Percentiles rank a stretch among this genome's conserved stretches.
Evolutionary conservation across 1,140 invertebrate species (phyloP).

Genomic region (Probaryconus sp.): DNA sequence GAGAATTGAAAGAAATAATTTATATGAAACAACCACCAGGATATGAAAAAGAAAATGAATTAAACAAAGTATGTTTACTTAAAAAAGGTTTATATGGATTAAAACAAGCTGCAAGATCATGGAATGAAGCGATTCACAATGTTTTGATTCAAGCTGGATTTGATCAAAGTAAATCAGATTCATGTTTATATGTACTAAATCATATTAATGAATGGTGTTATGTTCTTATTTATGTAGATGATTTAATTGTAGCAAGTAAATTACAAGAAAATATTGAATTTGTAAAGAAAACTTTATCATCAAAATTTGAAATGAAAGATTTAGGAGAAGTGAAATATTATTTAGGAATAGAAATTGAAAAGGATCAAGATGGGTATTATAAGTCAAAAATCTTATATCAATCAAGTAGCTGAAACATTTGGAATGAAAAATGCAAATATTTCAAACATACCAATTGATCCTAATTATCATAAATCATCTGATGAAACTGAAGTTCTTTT

Average conservation of each 20-base stretch:
- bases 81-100: conserved; percentile 13
- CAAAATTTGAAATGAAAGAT: not conserved
- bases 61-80: conserved; percentile 61
- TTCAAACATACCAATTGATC: not conserved
- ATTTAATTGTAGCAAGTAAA: not conserved
- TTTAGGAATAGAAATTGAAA: too few relatives aligned
- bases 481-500: not conserved
- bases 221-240: not conserved
- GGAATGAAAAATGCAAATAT: too few relatives aligned
- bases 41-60: conserved; percentile 19
- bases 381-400: not conserved
- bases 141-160: not conserved
- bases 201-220: not conserved
- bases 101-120: conserved; percentile 14
- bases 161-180: not conserved
- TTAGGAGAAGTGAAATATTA: not conserved
- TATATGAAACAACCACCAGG: conserved; percentile 71
- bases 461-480: not conserved
- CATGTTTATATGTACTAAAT: not conserved
- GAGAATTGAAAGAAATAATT: conserved; percentile 67
- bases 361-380: not conserved
- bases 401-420: too few relatives aligned
- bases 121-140: conserved; percentile 2
- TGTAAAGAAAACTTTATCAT: not conserved
- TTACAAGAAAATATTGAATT: not conserved